A percentile compares a stretch with the other conserved stretches of the same genome.
Evolutionary conservation across 2,888 invertebrate species (phyloP).

Genomic region (Diaphora mendica): DNA sequence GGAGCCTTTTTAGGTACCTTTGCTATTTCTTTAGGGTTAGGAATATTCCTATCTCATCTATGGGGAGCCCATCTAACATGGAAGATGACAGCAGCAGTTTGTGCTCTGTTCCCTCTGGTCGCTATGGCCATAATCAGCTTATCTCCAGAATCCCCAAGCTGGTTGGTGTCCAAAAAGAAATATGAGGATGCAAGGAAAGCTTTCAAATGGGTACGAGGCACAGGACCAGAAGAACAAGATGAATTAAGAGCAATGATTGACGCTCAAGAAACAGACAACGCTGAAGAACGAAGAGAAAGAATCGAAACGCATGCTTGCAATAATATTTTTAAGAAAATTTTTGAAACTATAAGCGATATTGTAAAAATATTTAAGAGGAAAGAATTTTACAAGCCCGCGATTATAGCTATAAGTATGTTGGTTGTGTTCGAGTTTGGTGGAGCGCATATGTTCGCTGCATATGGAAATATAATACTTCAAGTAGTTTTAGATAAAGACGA

Average conservation of each 20-base stretch:
- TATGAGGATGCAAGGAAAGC: constrained; percentile 86
- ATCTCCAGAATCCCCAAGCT: constrained; percentile 89
- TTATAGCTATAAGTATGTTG: constrained; percentile 80
- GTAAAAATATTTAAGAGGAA: constrained; percentile 79
- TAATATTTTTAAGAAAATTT: constrained; percentile 60
- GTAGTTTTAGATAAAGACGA: constrained; percentile 72
- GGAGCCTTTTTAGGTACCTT: constrained; percentile 88
- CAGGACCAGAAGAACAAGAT: constrained; percentile 74
- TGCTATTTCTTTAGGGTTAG: constrained; percentile 87
- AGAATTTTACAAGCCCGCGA: constrained; percentile 80
- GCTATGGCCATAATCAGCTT: constrained; percentile 78
- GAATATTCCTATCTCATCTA: constrained; percentile 88
- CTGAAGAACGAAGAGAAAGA: constrained; percentile 59
- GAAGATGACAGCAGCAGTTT: constrained; percentile 86
- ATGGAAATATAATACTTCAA: constrained; percentile 78
- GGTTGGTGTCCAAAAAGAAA: constrained; percentile 88
- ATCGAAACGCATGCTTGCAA: constrained; percentile 57
- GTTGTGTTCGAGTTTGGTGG: constrained; percentile 82
- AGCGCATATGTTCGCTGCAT: constrained; percentile 81
- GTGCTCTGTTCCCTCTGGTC: constrained; percentile 81
- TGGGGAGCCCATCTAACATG: constrained; percentile 88
- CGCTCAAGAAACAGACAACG: constrained; percentile 69
- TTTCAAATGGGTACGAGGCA: constrained; percentile 87
- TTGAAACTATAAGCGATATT: constrained; percentile 65
- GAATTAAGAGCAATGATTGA: constrained; percentile 78